Conservation (phyloP, 1,140 invertebrate species). For the Bathynomus jamesi region DNA sequence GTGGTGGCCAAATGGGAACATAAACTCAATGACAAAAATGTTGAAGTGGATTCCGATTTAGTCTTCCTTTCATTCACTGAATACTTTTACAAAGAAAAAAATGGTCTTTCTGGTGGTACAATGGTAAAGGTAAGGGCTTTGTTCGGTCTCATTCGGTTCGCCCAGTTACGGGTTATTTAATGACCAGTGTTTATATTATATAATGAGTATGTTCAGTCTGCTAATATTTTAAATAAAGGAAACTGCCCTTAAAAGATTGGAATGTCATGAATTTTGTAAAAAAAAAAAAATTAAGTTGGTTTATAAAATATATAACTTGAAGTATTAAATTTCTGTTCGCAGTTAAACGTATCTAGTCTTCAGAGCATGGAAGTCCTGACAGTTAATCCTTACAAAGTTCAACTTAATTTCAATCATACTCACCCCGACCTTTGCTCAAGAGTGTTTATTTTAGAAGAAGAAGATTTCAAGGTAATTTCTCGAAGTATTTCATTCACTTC, state of each 20-base stretch:
- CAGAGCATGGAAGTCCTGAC: background rate
- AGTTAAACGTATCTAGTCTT: background rate
- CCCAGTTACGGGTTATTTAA: too few relatives aligned
- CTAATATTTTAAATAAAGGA: too few relatives aligned
- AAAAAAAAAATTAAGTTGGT: too few relatives aligned
- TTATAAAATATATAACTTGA: too few relatives aligned
- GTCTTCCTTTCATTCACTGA: background rate
- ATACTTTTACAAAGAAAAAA: background rate
- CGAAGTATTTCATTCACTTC: too few relatives aligned
- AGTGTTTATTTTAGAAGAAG: background rate
- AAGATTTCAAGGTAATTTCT: background rate
- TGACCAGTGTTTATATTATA: too few relatives aligned
- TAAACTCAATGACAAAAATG: background rate
- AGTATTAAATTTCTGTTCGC: background rate
- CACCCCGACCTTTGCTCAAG: background rate
- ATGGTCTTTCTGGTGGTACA: background rate
- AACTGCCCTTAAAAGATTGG: too few relatives aligned
- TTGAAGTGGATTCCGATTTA: background rate
- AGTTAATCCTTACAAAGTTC: background rate
- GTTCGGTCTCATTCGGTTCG: too few relatives aligned
- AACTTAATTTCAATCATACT: background rate
- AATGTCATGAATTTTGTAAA: too few relatives aligned
- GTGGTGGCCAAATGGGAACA: background rate
- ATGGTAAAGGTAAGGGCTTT: background rate
- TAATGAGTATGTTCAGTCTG: too few relatives aligned